Base-by-base conservation (phyloP, 2,797 vertebrate species). In the Enteromius unitaeniatus region DNA sequence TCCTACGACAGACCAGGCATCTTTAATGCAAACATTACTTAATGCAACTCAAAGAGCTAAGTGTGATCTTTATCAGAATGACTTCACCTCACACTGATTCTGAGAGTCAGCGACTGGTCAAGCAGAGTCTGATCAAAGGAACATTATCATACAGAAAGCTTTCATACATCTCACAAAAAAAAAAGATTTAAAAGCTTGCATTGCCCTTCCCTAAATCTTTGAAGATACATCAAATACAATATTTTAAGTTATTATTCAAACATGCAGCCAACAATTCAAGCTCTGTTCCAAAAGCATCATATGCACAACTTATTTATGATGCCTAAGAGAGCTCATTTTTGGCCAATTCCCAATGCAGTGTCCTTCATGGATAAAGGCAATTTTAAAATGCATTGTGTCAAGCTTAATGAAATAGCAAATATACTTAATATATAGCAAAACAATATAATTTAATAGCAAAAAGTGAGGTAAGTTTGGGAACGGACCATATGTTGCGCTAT, bases 11-110 rank as follows among this genome's bases (percentile, higher is more conserved):
- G 62, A 3, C n/a, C 23, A 68, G 21, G 45, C 60, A 76, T 67
- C 72, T 76, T 47, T 7, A 69, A 42, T 55, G 23, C 73, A 82
- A 82, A 65, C 81, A 82, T 65, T 3, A n/a, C 60, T 51, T 42
- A 28, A 26, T 58, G 23, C 2, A 13, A 42, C 34, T 75, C 34
- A 15, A 42, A 77, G 49, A 77, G 81, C 62, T 68, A 58, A 83
- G 47, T 45, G 15, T 65, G 47, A 37, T 65, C 45, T 75, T 73
- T 21, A n/a, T 64, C 58, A 51, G 28, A 4, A 26, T 67, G 10
- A 64, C 47, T 62, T 64, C 58, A 64, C 65, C 26, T 81, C 6
- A 0, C 19, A 31, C 4, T 62, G 28, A 60, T 81, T 67, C 15
- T 70, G 67, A 28, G 40, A 53, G 17, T 42, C 58, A 53, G n/a